These are phyloP conservation scores for Hyaena hyaena DNA, from an alignment of 2,113 vertebrate species.

Conservation along the genomic window DNA sequence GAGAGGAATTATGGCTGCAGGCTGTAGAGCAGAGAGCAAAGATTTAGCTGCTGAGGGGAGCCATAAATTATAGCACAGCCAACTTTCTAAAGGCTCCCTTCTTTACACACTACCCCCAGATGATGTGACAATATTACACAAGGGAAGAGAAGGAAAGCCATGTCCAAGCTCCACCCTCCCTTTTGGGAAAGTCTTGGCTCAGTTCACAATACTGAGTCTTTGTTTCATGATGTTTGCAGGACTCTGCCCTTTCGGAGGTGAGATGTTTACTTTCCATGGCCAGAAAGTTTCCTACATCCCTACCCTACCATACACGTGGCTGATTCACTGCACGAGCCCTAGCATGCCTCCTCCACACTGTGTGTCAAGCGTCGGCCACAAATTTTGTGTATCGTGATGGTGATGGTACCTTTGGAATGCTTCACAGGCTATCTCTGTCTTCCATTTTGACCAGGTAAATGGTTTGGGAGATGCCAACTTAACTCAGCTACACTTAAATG, in stretches of 20 bases:
- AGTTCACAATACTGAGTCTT: slow-evolving; percentile 48
- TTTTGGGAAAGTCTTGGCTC: slow-evolving; percentile 54
- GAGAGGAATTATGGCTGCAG: slow-evolving; percentile 7
- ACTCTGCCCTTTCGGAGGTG: slow-evolving; percentile 50
- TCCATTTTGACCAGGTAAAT: background rate
- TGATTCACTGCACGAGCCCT: slow-evolving; percentile 17
- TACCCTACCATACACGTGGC: background rate
- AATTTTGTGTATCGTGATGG: background rate
- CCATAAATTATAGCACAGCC: slow-evolving; percentile 35
- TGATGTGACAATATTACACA: slow-evolving; percentile 41
- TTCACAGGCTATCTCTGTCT: slow-evolving; percentile 33
- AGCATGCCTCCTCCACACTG: background rate
- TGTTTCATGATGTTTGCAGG: background rate
- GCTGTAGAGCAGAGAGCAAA: slow-evolving; percentile 38
- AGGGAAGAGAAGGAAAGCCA: slow-evolving; percentile 48
- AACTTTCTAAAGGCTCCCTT: slow-evolving; percentile 62
- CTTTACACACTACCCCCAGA: slow-evolving; percentile 28
- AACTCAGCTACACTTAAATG: background rate
- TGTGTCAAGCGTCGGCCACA: background rate
- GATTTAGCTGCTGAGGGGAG: slow-evolving; percentile 45
- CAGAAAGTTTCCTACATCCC: slow-evolving; percentile 48
- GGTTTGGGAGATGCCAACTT: background rate
- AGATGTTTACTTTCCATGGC: slow-evolving; percentile 71
- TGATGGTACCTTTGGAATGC: slow-evolving; percentile 35
- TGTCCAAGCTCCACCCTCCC: slow-evolving; percentile 41